A percentile compares a stretch with the other conserved stretches of the same genome.
Evolutionary conservation across 1,140 invertebrate species (phyloP).

Genomic region (Anoplophora glabripennis): DNA sequence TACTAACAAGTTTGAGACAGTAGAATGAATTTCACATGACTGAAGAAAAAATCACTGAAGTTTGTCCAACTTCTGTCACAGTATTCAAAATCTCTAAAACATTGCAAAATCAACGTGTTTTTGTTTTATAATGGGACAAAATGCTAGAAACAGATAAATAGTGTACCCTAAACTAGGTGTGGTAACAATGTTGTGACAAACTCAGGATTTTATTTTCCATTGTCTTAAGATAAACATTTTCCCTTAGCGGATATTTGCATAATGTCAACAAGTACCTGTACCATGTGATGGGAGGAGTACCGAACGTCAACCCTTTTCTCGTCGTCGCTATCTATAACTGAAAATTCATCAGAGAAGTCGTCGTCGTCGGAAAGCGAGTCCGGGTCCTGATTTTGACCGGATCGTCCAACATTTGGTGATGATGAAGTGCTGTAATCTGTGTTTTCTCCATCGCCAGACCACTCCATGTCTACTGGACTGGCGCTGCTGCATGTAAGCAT

Average conservation of each 20-base stretch:
- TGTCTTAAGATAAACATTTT: background rate
- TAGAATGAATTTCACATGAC: too few species aligned
- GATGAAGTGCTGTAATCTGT: conserved; percentile 45
- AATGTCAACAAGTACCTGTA: conserved; percentile 35
- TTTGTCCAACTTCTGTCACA: too few species aligned
- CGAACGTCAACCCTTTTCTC: conserved; percentile 36
- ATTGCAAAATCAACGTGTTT: too few species aligned
- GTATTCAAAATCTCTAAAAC: too few species aligned
- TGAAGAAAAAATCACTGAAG: too few species aligned
- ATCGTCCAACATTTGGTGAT: conserved; percentile 28
- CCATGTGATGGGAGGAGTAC: conserved; percentile 23
- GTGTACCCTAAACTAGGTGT: too few species aligned
- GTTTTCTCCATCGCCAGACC: conserved; percentile 43
- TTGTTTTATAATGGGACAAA: too few species aligned
- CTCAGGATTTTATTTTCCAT: too few species aligned
- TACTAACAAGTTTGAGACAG: too few species aligned
- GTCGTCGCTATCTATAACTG: conserved; percentile 47
- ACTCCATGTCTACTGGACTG: conserved; percentile 39
- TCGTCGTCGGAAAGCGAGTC: conserved; percentile 49
- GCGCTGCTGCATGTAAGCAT: background rate
- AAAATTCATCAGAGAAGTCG: conserved; percentile 48
- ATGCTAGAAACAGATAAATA: too few species aligned
- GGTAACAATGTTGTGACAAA: too few species aligned
- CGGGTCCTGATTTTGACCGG: conserved; percentile 31
- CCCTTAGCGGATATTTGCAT: too few species aligned